Base-by-base conservation (phyloP, 2,113 vertebrate species). In the Serilophus lunatus region DNA sequence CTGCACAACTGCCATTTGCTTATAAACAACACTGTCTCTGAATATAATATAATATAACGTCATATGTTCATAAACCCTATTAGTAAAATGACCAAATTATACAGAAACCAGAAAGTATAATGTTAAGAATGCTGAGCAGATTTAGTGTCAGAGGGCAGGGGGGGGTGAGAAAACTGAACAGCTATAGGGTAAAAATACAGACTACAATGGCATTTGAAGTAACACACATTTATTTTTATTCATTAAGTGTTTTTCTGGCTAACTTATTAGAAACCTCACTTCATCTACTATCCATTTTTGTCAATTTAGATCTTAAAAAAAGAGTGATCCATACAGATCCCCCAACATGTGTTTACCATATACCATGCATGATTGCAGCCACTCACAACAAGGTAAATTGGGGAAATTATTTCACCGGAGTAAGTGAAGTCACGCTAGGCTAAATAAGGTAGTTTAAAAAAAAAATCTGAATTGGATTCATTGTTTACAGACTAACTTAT, bases 1-100 rank as follows among this genome's bases (percentile, higher is more conserved):
- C 82, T 42, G 51, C 92, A 94, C 91, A 96, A 94, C 84, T 96
- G 94, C 90, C 88, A 88, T 94, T 97, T 97, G 77, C 95, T 95
- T 93, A 82, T 92, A 88, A 23, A n/a, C 93, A 92, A 75, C 64
- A 36, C 93, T 96, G 66, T 92, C 35, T 97, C 93, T 93, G 95
- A 97, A 83, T 53, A 78, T 68, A 93, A 97, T 77, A 71, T 91
- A 71, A 31, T 97, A n/a, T n/a, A n/a, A n/a, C n/a, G n/a, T n/a
- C n/a, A n/a, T n/a, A 89, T 96, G 93, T 95, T 93, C 93, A 19
- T 93, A 95, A 97, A 95, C 44, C 24, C 63, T 92, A n/a, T 95
- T 95, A 96, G 94, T 72, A 81, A 97, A 97, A 96, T 9, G 44
- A 94, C 77, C 38, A 50, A 95, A 82, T 86, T 95, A 80, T 80